These are phyloP conservation scores for Dicentrarchus labrax DNA, from an alignment of 2,113 vertebrate species.

Conservation along the genomic window DNA sequence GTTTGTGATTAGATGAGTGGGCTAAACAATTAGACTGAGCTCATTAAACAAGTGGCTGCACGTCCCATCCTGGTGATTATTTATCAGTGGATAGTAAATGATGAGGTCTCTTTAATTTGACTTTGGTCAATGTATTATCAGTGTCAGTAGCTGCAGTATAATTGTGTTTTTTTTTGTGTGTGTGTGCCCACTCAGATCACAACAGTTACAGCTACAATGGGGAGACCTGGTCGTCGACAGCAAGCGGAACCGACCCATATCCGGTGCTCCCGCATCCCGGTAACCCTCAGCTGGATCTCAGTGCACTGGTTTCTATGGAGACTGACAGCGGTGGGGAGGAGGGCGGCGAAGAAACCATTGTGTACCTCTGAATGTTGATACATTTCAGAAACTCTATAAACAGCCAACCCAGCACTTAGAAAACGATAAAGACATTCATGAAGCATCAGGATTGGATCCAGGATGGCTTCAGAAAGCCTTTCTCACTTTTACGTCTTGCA, in stretches of 20 bases:
- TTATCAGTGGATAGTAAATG: slow-evolving; percentile 26
- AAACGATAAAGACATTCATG: slow-evolving; percentile 8
- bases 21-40: slow-evolving; percentile 58
- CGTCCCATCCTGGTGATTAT: slow-evolving; percentile 31
- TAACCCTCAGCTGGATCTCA: slow-evolving; percentile 72
- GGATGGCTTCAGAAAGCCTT: slow-evolving; percentile 20
- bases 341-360: slow-evolving; percentile 89
- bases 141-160: neutral
- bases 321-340: slow-evolving; percentile 80
- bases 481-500: neutral
- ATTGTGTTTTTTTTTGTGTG: neutral
- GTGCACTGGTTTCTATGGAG: slow-evolving; percentile 75
- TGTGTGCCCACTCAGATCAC: slow-evolving; percentile 38
- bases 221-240: slow-evolving; percentile 68
- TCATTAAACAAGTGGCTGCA: slow-evolving; percentile 51
- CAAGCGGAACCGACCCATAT: slow-evolving; percentile 51
- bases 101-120: neutral
- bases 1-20: slow-evolving; percentile 53
- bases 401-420: neutral
- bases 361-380: slow-evolving; percentile 90
- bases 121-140: neutral
- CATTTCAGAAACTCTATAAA: slow-evolving; percentile 14
- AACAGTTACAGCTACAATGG: slow-evolving; percentile 58
- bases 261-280: slow-evolving; percentile 42
- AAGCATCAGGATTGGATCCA: neutral